A percentile compares a stretch with the other conserved stretches of the same genome.
Evolutionary conservation across 2,888 invertebrate species (phyloP).

Genomic region (Platycheirus rosarum): DNA sequence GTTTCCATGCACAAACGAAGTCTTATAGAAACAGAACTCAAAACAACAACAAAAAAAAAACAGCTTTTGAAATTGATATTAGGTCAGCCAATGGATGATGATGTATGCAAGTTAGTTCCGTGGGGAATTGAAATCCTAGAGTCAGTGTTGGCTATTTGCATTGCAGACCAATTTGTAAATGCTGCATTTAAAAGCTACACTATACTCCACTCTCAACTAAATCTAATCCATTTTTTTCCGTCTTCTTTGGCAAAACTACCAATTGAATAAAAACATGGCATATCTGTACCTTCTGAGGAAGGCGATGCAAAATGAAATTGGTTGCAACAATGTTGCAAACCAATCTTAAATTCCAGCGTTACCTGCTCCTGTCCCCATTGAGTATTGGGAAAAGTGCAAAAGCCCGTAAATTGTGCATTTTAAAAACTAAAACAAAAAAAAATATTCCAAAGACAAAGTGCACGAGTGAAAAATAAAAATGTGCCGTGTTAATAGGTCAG

Average conservation of each 20-base stretch:
- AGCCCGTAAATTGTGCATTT: conserved; percentile 21
- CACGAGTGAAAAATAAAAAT: conserved; percentile 36
- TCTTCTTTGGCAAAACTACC: neutral
- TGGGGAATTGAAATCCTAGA: conserved; percentile 45
- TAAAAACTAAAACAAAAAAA: neutral
- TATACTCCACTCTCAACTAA: neutral
- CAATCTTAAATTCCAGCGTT: conserved; percentile 46
- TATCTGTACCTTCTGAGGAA: neutral
- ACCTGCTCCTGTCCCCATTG: neutral
- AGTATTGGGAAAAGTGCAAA: neutral
- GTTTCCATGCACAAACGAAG: neutral
- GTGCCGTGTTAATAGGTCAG: conserved; percentile 67
- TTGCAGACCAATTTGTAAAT: conserved; percentile 46
- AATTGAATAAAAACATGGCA: neutral
- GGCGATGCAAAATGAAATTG: conserved; percentile 30
- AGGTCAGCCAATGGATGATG: conserved; percentile 61
- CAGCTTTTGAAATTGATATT: conserved; percentile 59
- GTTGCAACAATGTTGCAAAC: conserved; percentile 43
- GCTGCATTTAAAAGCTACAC: conserved; percentile 19
- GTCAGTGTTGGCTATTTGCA: neutral
- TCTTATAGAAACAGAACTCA: neutral
- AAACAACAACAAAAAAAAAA: neutral
- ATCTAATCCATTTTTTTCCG: conserved; percentile 25
- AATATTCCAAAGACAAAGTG: neutral
- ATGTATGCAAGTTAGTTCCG: conserved; percentile 53